These are phyloP conservation scores for Yasuhikotakia modesta DNA, from an alignment of 2,797 vertebrate species.

Conservation along the genomic window DNA sequence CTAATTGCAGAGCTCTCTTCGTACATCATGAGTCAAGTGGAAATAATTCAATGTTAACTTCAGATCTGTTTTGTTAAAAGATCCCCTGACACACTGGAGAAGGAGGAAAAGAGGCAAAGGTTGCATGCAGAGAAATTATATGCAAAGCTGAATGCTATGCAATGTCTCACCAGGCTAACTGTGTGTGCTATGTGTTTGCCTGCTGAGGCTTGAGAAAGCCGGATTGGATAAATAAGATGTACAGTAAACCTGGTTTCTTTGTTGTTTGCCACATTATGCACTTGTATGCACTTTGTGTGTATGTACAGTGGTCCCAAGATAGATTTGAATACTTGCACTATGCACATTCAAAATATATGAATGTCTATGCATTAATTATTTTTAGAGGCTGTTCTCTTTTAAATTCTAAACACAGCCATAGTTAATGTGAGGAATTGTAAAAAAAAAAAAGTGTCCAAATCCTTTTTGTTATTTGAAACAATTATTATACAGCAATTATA, in stretches of 20 bases:
- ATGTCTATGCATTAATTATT: background rate
- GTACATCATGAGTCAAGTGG: slow-evolving; percentile 73
- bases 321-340: background rate
- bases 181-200: slow-evolving; percentile 4
- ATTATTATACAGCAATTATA: too few relatives aligned
- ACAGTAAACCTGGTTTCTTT: slow-evolving; percentile 13
- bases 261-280: slow-evolving; percentile 9
- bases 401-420: too few relatives aligned
- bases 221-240: background rate
- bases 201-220: background rate
- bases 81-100: slow-evolving; percentile 62
- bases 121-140: background rate
- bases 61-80: slow-evolving; percentile 72
- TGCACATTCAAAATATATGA: background rate
- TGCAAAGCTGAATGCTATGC: slow-evolving; percentile 12
- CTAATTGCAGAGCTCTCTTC: slow-evolving; percentile 63
- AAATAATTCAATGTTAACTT: slow-evolving; percentile 73
- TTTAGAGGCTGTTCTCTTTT: background rate
- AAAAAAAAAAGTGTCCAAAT: too few relatives aligned
- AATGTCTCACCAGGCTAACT: background rate
- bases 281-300: background rate
- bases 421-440: too few relatives aligned
- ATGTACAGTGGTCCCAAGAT: background rate
- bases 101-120: slow-evolving; percentile 44
- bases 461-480: too few relatives aligned